A percentile compares a stretch with the other conserved stretches of the same genome.
These are phyloP conservation scores for Porites australiensis DNA, from an alignment of 64 coral and sea anemone genomes.

Conservation along the genomic window DNA sequence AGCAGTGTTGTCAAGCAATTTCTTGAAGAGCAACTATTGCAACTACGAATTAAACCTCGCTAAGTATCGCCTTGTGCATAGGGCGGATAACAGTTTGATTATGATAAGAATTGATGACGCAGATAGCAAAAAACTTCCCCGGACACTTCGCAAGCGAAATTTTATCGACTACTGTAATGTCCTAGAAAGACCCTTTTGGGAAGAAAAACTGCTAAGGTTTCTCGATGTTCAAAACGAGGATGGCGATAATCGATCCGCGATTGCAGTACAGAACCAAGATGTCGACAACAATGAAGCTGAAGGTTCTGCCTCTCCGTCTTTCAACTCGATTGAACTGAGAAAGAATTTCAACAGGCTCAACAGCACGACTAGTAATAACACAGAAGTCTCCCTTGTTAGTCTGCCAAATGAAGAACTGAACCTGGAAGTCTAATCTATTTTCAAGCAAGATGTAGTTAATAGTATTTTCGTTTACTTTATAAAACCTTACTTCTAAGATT, in stretches of 20 bases:
- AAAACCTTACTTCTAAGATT: too few relatives aligned
- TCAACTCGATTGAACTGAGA: background rate
- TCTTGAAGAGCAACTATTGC: slow-evolving; percentile 35
- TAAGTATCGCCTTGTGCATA: background rate
- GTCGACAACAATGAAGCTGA: background rate
- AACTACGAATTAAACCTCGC: slow-evolving; percentile 14
- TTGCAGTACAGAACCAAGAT: background rate
- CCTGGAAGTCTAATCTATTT: too few relatives aligned
- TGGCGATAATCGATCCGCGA: background rate
- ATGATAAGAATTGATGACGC: background rate
- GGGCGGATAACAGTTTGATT: background rate
- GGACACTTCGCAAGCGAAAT: background rate
- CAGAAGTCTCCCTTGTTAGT: background rate
- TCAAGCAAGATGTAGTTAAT: too few relatives aligned
- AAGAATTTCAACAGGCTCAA: background rate
- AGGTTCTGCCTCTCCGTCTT: background rate
- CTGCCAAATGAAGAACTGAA: background rate
- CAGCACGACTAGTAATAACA: background rate
- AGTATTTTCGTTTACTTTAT: too few relatives aligned
- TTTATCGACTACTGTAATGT: background rate
- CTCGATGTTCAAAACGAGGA: background rate
- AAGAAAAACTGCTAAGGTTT: background rate
- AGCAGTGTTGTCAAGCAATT: slow-evolving; percentile 50
- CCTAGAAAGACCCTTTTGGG: background rate
- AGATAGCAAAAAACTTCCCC: background rate